A percentile compares a stretch with the other conserved stretches of the same genome.
These are phyloP conservation scores for Yponomeuta cagnagella DNA, from an alignment of 2,888 invertebrate genomes.

Conservation along the genomic window DNA sequence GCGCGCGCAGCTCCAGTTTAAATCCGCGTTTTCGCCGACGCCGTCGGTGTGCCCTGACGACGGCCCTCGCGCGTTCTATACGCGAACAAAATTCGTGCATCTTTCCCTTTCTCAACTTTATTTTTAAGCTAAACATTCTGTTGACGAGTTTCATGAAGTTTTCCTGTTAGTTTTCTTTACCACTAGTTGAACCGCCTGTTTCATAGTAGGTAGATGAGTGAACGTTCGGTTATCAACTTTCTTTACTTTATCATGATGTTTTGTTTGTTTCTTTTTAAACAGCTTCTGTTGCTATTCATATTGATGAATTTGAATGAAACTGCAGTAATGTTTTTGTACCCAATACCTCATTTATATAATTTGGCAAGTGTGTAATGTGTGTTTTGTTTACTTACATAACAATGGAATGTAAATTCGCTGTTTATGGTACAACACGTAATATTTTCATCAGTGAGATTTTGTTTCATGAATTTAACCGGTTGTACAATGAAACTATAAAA, in stretches of 20 bases:
- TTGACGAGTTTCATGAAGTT: neutral
- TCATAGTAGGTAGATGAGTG: neutral
- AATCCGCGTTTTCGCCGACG: constrained; percentile 46
- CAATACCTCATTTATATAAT: neutral
- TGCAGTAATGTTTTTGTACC: neutral
- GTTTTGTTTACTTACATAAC: constrained; percentile 10
- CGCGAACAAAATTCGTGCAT: neutral
- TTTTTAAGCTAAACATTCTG: constrained; percentile 18
- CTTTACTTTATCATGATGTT: neutral
- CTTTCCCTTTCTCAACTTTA: constrained; percentile 21
- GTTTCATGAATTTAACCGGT: constrained; percentile 20
- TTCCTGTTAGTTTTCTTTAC: neutral
- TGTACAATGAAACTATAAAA: constrained; percentile 16
- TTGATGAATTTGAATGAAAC: neutral
- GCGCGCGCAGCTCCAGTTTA: constrained; percentile 58
- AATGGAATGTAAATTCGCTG: constrained; percentile 2
- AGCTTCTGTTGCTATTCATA: neutral
- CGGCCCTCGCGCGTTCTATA: constrained; percentile 18
- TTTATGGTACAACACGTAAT: constrained; percentile 15
- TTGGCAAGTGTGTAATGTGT: constrained; percentile 4
- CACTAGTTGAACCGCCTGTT: neutral
- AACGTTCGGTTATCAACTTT: neutral
- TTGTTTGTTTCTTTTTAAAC: neutral
- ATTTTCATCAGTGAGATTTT: constrained; percentile 24
- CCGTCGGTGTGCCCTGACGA: constrained; percentile 23